Base-by-base conservation (phyloP, 2,113 vertebrate species). In the Ceyx cyanopectus region DNA sequence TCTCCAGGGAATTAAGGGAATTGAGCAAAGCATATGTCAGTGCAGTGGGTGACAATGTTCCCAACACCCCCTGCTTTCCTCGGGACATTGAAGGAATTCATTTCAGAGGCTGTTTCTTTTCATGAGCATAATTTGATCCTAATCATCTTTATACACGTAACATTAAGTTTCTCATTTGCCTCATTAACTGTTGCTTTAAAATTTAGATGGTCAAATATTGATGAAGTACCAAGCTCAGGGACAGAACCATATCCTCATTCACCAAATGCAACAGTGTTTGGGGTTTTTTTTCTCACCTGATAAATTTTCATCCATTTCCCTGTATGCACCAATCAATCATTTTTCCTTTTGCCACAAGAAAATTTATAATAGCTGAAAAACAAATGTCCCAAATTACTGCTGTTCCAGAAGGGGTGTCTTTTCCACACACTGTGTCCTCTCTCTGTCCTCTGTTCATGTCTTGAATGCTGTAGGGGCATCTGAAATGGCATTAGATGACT, bases 121-220 rank as follows among this genome's bases (percentile, higher is more conserved):
- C 63, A 45, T 60, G 87, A 9, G 27, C 1, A 1, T 72, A 73
- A 85, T 87, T 92, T 73, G 74, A 66, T 90, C 32, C 70, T 91
- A 79, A 92, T 92, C 65, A 78, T 84, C 73, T 83, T 86, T 88
- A 53, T 92, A 68, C 69, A 80, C 3, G 9, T 93, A 87, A 86
- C 92, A 91, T 94, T 91, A 92, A 75, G 85, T 88, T 96, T 90
- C 88, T 67, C 27, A 18, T 93, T 94, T 94, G 82, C 93, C 77
- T 92, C 85, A 92, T 96, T 96, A 90, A 75, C 73, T 50, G 45
- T 81, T 61, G 57, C 80, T 88, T 80, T 90, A 61, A 57, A 78
- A 75, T 81, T 60, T 43, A 78, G 18, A 17, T 86, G 53, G 80
- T 81, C 57, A 86, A 45, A 83, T 85, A 70, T 43, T 85, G 80